Evolutionary conservation across 2,888 invertebrate genomes (phyloP), one percentile per base, ranked within the genome.

Genomic region (Sarcophaga subvicina): DNA sequence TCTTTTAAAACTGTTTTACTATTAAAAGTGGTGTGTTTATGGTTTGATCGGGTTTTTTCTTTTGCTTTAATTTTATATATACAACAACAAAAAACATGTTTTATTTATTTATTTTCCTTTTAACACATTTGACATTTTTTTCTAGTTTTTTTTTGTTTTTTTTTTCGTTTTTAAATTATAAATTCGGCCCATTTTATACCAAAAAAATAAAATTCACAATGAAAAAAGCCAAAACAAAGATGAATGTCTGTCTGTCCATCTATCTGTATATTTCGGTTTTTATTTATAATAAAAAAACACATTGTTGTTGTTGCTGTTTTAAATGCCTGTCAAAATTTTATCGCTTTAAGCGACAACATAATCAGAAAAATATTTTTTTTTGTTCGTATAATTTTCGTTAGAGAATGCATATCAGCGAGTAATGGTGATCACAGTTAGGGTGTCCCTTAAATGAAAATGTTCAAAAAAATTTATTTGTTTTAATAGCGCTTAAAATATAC

Each of bases 251-350:
- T 45, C 47, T 62, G 49, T 54, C 3, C 4, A 14, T 54, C 14
- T 54, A 2, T 14, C 14, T 45, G 63, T 76, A 22, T 27, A 12
- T 72, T 62, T 37, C 5, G 11, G 3, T 59, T 47, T 78, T 27
- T 69, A 47, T 69, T 22, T 73, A 12, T 81, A 59, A 75, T 54
- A 17, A 66, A 60, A 49, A 12, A 59, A 37, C 25, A 37, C 47
- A 22, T 70, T 76, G 54, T 79, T 72, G 72, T 64, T 80, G 70
- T 78, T 11, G 78, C 71, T 83, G 67, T 73, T 80, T 87, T 70
- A 87, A 88, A 85, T 85, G 87, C 71, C 81, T 88, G 88, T 88
- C 88, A 88, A 88, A 87, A 80, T 85, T 83, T 88, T 88, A 88
- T 85, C 83, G 80, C 88, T 88, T 76, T 59, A 72, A 87, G 87